Conservation (phyloP, 1,140 invertebrate genomes). For the Oscheius sp. region DNA sequence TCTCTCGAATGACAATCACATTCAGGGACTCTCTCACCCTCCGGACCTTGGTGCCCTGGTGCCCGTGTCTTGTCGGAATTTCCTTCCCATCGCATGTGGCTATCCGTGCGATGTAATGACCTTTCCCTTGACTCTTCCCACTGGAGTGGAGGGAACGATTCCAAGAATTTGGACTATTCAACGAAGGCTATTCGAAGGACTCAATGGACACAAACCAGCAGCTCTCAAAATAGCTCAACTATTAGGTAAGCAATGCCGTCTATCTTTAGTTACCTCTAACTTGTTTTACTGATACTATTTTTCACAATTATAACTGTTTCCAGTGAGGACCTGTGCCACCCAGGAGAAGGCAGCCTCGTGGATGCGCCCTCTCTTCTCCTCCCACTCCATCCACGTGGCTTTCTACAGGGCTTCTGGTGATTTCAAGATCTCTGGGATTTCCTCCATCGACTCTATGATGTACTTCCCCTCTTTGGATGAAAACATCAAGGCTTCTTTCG, state of each 20-base stretch:
- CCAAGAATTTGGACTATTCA: conserved; percentile 2
- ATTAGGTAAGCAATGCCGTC: neutral
- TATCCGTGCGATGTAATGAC: neutral
- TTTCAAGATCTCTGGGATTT: neutral
- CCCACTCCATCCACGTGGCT: conserved; percentile 7
- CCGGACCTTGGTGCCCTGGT: conserved; percentile 2
- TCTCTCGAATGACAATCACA: neutral
- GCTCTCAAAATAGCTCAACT: neutral
- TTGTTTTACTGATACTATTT: too few relatives aligned
- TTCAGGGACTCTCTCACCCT: neutral
- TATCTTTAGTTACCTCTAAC: neutral
- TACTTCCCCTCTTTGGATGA: neutral
- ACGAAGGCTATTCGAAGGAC: neutral
- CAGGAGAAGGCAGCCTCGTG: neutral
- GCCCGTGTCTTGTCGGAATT: conserved; percentile 1
- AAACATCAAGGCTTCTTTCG: neutral
- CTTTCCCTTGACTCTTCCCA: neutral
- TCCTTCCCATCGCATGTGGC: neutral
- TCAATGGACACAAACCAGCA: neutral
- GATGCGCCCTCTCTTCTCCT: neutral
- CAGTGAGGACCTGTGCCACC: neutral
- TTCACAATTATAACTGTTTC: too few relatives aligned
- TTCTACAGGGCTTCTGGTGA: conserved; percentile 5
- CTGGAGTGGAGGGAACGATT: neutral
- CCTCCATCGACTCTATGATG: neutral